A percentile compares a stretch with the other conserved stretches of the same genome.
Conservation (phyloP, 2,797 vertebrate species). For the Hoplostethus atlanticus region DNA sequence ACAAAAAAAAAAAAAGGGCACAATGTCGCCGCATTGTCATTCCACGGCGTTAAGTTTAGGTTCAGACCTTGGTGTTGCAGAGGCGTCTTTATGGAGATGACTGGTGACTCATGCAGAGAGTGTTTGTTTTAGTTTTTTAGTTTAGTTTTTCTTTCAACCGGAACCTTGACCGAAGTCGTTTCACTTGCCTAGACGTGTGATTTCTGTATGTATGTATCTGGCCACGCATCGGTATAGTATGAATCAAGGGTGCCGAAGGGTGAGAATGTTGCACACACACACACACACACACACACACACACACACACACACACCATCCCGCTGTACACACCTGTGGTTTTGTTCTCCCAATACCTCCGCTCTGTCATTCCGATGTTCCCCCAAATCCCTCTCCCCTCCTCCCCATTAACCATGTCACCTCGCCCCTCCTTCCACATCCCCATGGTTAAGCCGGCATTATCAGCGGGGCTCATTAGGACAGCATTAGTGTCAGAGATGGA, state of each 20-base stretch:
- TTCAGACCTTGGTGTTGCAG: constrained; percentile 32
- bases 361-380: constrained; percentile 54
- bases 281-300: neutral
- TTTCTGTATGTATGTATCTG: too few relatives aligned
- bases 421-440: constrained; percentile 59
- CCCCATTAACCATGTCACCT: constrained; percentile 74
- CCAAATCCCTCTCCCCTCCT: constrained; percentile 48
- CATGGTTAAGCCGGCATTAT: constrained; percentile 74
- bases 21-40: constrained; percentile 59
- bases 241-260: too few relatives aligned
- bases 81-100: constrained; percentile 24
- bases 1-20: constrained; percentile 33
- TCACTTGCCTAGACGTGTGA: too few relatives aligned
- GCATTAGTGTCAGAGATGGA: constrained; percentile 83
- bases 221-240: too few relatives aligned
- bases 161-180: too few relatives aligned
- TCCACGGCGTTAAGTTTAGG: constrained; percentile 41
- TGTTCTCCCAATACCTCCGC: constrained; percentile 31
- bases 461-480: constrained; percentile 76
- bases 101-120: too few relatives aligned
- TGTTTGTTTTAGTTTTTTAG: too few relatives aligned
- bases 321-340: constrained; percentile 46
- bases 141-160: too few relatives aligned
- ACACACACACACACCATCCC: neutral
- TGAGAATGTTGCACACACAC: too few relatives aligned